Conservation (phyloP, 2,113 vertebrate genomes). For the Atherinomorus stipes region DNA sequence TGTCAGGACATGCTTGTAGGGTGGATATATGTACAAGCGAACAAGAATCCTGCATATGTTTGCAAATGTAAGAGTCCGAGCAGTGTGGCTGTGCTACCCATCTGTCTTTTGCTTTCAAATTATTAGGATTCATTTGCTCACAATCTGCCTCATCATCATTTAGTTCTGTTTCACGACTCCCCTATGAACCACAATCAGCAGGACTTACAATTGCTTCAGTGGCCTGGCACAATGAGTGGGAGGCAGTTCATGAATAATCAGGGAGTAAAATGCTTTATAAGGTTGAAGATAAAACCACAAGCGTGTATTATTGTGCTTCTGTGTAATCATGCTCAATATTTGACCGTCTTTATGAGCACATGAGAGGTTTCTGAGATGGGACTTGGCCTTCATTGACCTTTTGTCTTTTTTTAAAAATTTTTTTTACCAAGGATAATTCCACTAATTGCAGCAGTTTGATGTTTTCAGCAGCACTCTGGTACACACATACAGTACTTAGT, state of each 20-base stretch:
- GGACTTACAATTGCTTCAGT: conserved; percentile 52
- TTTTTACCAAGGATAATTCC: conserved; percentile 32
- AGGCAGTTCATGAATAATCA: conserved; percentile 56
- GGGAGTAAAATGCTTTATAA: conserved; percentile 40
- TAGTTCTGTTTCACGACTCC: conserved; percentile 57
- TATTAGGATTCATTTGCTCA: conserved; percentile 51
- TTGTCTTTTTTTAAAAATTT: no score
- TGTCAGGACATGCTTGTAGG: background rate
- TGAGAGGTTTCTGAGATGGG: conserved; percentile 24
- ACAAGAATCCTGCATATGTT: background rate
- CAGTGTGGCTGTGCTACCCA: background rate
- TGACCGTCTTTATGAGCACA: conserved; percentile 1
- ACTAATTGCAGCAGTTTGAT: background rate
- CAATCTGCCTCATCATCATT: conserved; percentile 54
- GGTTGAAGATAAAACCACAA: conserved; percentile 35
- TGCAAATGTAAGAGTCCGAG: conserved; percentile 7
- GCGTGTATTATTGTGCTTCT: conserved; percentile 35
- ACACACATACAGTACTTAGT: background rate
- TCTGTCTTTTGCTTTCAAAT: conserved; percentile 36
- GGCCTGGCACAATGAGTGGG: conserved; percentile 37
- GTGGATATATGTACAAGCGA: background rate
- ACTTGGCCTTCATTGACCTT: conserved; percentile 25
- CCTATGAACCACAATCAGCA: conserved; percentile 46
- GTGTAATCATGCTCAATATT: conserved; percentile 43
- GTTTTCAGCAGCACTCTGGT: background rate